Base-by-base conservation (phyloP, 2,888 invertebrate genomes). In the Slavum lentiscoides region DNA sequence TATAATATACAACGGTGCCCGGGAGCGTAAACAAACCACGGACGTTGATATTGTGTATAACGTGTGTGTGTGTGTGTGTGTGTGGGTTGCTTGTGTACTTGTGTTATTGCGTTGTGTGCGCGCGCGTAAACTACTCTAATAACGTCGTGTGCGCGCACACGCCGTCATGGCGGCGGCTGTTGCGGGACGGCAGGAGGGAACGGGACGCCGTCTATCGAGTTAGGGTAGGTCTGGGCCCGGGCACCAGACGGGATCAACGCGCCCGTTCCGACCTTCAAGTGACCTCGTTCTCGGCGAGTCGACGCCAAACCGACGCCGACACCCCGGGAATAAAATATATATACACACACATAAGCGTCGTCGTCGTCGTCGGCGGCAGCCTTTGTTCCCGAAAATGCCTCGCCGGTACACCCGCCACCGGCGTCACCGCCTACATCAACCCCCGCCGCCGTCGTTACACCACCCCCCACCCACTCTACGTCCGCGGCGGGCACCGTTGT, bases 11-110 rank as follows among this genome's bases (percentile, higher is more conserved):
- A 19, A 19, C 43, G 23, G 59, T 76, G 61, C 68, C 68, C 69
- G 76, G 76, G 76, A 76, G 68, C 49, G 76, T 76, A 76, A 76
- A 76, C 76, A 76, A 76, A 76, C 76, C 67, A 8, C 64, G n/a
- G n/a, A 64, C 64, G 17, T 55, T 13, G 30, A 43, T 43, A n/a
- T n/a, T n/a, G 11, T 43, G 11, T 43, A 6, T 43, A 6, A 39
- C 8, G 43, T 43, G 7, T 43, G 43, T 43, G 43, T 11, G 7
- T 43, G 43, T 43, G 7, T 7, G 7, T 43, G 43, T 43, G 43
- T 43, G 11, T 11, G 43, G 43, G 11, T 7, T 6, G 43, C 43
- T 43, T 9, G 11, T 21, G 13, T n/a, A 13, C 30, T 13, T 21
- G 15, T 39, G 7, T 39, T n/a, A n/a, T 1, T 30, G 30, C 4